Conservation (phyloP, 2,888 invertebrate genomes). For the Meiosimyza decipiens region DNA sequence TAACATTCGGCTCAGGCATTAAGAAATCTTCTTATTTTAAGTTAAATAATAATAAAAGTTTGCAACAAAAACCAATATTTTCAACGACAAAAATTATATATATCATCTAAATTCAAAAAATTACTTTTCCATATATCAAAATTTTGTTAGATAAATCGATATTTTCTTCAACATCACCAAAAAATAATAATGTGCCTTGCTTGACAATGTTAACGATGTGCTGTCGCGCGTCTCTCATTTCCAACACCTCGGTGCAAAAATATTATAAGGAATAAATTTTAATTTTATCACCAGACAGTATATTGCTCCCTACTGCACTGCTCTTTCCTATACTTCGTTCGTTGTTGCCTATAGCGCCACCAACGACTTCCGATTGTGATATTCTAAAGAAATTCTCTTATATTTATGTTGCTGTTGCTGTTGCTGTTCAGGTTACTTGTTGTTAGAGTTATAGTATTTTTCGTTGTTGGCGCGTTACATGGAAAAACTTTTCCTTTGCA, state of each 20-base stretch:
- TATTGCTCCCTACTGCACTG: neutral
- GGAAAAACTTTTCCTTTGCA: constrained; percentile 4
- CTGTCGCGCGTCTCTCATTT: too few relatives aligned
- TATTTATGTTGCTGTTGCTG: neutral
- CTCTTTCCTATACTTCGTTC: neutral
- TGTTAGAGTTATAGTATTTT: neutral
- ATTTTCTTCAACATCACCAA: too few relatives aligned
- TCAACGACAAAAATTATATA: too few relatives aligned
- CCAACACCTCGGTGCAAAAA: constrained; percentile 8
- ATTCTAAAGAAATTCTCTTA: neutral
- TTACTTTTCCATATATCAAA: too few relatives aligned
- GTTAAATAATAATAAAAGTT: too few relatives aligned
- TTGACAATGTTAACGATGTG: too few relatives aligned
- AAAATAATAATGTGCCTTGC: too few relatives aligned
- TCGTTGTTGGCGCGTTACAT: neutral
- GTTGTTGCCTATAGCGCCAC: neutral
- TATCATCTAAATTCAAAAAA: too few relatives aligned
- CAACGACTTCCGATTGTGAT: neutral
- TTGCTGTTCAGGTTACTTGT: neutral
- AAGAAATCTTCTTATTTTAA: too few relatives aligned
- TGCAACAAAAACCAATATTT: too few relatives aligned
- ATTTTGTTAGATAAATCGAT: too few relatives aligned
- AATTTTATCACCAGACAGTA: constrained; percentile 23
- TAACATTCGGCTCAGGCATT: too few relatives aligned
- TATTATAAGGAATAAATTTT: constrained; percentile 8